Conservation (phyloP, 2,888 invertebrate species). For the Drosophila lutescens region DNA sequence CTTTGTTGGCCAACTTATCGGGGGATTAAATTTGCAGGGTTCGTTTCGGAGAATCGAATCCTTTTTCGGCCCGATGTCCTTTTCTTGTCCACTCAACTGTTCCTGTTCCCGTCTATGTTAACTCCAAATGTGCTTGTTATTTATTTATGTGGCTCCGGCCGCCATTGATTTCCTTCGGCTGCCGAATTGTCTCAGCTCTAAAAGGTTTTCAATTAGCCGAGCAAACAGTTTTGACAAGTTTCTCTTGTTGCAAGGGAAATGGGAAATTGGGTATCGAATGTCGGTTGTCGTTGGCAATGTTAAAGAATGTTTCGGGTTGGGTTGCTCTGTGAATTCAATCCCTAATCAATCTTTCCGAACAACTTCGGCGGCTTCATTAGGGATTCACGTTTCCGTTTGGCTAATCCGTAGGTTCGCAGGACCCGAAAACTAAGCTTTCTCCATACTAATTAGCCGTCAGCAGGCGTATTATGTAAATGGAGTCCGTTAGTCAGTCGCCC, state of each 20-base stretch:
- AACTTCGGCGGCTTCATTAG: conserved; percentile 39
- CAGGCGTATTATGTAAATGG: conserved; percentile 51
- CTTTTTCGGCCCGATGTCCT: conserved; percentile 37
- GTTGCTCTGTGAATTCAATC: conserved; percentile 18
- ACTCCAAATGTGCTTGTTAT: conserved; percentile 43
- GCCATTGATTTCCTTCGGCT: conserved; percentile 30
- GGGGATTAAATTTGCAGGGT: conserved; percentile 67
- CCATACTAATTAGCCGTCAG: conserved; percentile 55
- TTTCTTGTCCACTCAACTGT: conserved; percentile 43
- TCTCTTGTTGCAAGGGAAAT: conserved; percentile 35
- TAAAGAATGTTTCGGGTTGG: conserved; percentile 10
- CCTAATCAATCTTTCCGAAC: conserved; percentile 37
- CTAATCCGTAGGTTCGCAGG: conserved; percentile 13
- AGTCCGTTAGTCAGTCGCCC: conserved; percentile 38
- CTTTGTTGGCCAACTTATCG: conserved; percentile 58
- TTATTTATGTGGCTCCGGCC: conserved; percentile 50
- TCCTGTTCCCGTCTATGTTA: conserved; percentile 33
- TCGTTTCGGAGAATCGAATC: conserved; percentile 60
- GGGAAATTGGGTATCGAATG: conserved; percentile 41
- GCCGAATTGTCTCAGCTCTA: conserved; percentile 45
- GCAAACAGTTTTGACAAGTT: conserved; percentile 48
- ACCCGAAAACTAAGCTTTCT: conserved; percentile 49
- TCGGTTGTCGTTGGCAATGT: conserved; percentile 24
- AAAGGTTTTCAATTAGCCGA: conserved; percentile 54
- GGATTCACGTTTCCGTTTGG: conserved; percentile 33